These are phyloP conservation scores for Brachionus calyciflorus DNA, from an alignment of 1,140 invertebrate genomes.

Conservation along the genomic window DNA sequence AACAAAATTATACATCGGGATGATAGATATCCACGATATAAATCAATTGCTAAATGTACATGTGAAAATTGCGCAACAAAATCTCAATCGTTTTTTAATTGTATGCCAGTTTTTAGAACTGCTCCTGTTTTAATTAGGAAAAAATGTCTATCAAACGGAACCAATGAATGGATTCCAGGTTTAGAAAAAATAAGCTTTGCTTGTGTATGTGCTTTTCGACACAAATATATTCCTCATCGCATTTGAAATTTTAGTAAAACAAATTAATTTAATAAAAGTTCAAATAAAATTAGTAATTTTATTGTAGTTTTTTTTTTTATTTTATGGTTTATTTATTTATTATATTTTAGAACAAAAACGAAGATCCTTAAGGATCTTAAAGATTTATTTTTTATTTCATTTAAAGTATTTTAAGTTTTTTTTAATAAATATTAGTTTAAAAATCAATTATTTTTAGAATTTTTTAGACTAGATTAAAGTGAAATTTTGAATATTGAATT, in stretches of 20 bases:
- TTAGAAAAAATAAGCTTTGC: slow-evolving; percentile 5
- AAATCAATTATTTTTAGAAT: too few species aligned
- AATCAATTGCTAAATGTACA: not conserved
- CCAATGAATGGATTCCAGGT: not conserved
- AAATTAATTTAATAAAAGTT: too few species aligned
- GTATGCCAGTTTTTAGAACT: not conserved
- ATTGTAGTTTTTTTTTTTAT: too few species aligned
- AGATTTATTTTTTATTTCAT: too few species aligned
- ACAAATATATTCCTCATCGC: slow-evolving; percentile 1
- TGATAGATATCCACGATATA: slow-evolving; percentile 8
- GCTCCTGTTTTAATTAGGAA: not conserved
- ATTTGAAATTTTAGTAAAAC: not conserved
- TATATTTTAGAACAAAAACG: too few species aligned
- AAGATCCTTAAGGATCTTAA: too few species aligned
- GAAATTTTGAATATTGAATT: too few species aligned
- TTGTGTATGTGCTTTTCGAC: slow-evolving; percentile 1
- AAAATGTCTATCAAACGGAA: not conserved
- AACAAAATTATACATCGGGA: not conserved
- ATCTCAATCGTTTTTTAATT: not conserved
- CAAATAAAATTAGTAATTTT: too few species aligned
- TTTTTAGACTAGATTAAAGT: too few species aligned
- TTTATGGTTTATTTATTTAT: too few species aligned
- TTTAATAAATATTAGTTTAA: too few species aligned
- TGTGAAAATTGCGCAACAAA: not conserved
- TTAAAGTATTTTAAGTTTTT: too few species aligned